Evolutionary conservation across 1,140 invertebrate species (phyloP).

Genomic region (Laupala kohalensis): DNA sequence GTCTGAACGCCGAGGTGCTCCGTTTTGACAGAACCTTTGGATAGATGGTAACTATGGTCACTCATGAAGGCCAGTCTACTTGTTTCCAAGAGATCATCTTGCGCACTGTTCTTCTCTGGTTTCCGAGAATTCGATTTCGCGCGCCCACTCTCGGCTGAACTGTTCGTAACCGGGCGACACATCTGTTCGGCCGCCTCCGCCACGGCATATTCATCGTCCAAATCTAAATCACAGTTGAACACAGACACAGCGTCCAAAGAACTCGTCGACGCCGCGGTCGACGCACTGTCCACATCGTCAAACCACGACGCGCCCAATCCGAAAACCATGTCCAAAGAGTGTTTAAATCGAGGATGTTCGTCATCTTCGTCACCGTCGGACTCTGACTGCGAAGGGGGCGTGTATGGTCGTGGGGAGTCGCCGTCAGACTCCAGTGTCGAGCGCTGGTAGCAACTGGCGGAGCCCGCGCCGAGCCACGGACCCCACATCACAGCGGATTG

Average conservation of each 20-base stretch:
- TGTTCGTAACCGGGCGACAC: background rate
- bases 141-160: background rate
- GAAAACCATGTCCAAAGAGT: background rate
- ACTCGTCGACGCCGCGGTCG: background rate
- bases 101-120: background rate
- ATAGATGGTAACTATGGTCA: slow-evolving; percentile 59
- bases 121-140: background rate
- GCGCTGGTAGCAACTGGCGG: background rate
- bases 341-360: background rate
- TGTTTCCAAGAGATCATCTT: background rate
- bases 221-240: background rate
- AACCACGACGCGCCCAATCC: background rate
- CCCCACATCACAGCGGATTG: background rate
- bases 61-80: slow-evolving; percentile 23
- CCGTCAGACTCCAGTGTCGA: background rate
- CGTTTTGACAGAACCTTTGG: slow-evolving; percentile 32
- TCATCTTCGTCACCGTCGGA: background rate
- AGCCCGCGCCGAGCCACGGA: background rate
- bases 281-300: background rate
- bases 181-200: background rate
- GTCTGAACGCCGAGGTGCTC: slow-evolving; percentile 59
- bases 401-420: background rate
- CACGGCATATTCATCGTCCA: background rate
- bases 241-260: background rate
- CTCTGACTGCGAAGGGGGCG: background rate